phyloP scores from a whole-genome alignment of 2,113 vertebrate species.

The Deroptyus accipitrinus region DNA sequence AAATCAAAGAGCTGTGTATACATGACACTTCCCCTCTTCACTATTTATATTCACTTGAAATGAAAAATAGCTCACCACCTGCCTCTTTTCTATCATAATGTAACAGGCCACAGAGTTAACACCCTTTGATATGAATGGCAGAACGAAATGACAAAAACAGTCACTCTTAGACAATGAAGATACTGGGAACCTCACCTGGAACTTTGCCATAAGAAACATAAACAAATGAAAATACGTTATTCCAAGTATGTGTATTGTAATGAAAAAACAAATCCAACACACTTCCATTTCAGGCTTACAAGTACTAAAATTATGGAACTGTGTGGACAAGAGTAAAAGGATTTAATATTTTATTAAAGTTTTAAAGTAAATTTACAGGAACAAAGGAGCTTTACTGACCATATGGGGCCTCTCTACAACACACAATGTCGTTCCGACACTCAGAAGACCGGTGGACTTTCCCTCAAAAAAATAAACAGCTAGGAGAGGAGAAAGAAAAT shows the following conservation, averaged over 20 bases:
- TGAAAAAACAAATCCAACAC: background rate
- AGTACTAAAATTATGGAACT: background rate
- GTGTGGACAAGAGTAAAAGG: background rate
- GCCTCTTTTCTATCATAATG: slow-evolving; percentile 55
- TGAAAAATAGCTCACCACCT: slow-evolving; percentile 66
- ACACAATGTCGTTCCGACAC: background rate
- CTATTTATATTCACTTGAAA: slow-evolving; percentile 61
- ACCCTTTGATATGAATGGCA: slow-evolving; percentile 13
- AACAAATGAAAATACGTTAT: background rate
- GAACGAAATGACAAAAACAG: background rate
- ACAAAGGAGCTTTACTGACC: background rate
- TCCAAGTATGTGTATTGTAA: background rate
- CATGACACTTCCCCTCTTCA: slow-evolving; percentile 18
- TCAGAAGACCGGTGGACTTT: background rate
- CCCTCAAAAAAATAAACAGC: background rate
- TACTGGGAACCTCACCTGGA: background rate
- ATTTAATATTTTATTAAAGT: background rate
- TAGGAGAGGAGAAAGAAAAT: background rate
- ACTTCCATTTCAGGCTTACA: background rate
- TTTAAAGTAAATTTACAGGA: background rate
- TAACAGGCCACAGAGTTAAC: slow-evolving; percentile 34
- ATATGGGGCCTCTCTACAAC: background rate
- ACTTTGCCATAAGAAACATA: background rate
- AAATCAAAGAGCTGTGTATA: slow-evolving; percentile 48
- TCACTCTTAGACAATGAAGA: slow-evolving; percentile 8